Evolutionary conservation across 2,113 vertebrate species (phyloP).

Genomic region (Alces alces): DNA sequence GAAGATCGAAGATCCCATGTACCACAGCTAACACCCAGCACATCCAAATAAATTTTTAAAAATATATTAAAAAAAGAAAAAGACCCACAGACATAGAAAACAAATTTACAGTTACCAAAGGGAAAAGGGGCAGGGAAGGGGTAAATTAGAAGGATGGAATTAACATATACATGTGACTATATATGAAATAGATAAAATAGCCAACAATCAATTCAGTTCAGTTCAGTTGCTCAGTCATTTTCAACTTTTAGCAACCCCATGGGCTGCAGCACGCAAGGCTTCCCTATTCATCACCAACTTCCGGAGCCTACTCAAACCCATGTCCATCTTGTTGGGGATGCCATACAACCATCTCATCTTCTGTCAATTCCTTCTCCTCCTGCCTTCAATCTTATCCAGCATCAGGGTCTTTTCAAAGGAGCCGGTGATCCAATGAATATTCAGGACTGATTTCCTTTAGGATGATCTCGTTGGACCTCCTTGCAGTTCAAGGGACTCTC

Average conservation of each 20-base stretch:
- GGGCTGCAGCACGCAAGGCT: neutral
- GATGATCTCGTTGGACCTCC: neutral
- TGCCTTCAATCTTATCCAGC: neutral
- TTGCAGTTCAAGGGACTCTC: neutral
- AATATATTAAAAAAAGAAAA: neutral
- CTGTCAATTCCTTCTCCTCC: neutral
- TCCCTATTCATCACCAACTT: neutral
- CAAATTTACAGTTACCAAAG: neutral
- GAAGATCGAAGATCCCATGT: neutral
- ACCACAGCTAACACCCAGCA: neutral
- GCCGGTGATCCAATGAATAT: fast-evolving
- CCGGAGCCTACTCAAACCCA: neutral
- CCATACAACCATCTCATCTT: neutral
- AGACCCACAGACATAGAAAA: neutral
- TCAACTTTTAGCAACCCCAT: neutral
- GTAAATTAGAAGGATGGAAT: neutral
- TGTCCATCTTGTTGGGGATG: neutral
- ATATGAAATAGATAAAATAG: neutral
- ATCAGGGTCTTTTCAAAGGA: neutral
- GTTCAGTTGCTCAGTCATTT: neutral
- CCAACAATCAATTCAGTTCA: neutral
- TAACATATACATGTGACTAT: neutral
- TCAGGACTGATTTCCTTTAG: neutral
- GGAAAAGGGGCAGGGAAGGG: neutral
- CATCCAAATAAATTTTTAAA: neutral